Conservation (phyloP, 2,797 vertebrate species). For the Mareca penelope region DNA sequence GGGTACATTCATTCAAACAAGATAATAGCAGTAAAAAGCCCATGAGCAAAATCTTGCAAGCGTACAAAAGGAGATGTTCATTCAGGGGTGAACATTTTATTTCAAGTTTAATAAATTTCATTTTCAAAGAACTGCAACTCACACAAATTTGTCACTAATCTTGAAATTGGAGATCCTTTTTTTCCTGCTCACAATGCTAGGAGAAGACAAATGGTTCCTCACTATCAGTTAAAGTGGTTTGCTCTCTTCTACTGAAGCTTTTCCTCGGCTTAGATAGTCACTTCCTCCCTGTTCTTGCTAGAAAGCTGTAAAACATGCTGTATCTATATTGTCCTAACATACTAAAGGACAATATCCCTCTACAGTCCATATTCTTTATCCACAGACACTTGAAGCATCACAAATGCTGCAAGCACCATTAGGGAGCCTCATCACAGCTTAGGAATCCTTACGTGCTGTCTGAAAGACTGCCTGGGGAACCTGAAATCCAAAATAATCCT, state of each 20-base stretch:
- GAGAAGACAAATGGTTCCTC: not conserved
- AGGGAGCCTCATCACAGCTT: not conserved
- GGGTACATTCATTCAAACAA: slow-evolving; percentile 58
- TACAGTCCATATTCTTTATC: not conserved
- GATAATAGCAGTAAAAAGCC: slow-evolving; percentile 51
- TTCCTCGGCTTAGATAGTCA: not conserved
- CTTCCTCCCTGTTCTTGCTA: not conserved
- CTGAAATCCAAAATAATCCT: not conserved
- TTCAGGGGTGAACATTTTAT: slow-evolving; percentile 15
- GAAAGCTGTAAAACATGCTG: not conserved
- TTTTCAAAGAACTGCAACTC: slow-evolving; percentile 57
- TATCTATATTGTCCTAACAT: not conserved
- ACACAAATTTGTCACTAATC: slow-evolving; percentile 60
- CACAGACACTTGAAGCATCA: not conserved
- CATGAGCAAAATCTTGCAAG: slow-evolving; percentile 62
- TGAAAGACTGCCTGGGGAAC: not conserved
- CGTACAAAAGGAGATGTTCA: slow-evolving; percentile 46
- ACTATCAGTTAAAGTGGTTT: not conserved
- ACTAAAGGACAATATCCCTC: not conserved
- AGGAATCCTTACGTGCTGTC: not conserved
- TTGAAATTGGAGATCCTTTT: not conserved
- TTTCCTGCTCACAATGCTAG: not conserved
- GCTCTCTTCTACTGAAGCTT: slow-evolving; percentile 10
- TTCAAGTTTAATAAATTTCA: slow-evolving; percentile 52
- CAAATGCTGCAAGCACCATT: not conserved